Conservation (phyloP, 2,797 vertebrate genomes). For the Falco rusticolus region DNA sequence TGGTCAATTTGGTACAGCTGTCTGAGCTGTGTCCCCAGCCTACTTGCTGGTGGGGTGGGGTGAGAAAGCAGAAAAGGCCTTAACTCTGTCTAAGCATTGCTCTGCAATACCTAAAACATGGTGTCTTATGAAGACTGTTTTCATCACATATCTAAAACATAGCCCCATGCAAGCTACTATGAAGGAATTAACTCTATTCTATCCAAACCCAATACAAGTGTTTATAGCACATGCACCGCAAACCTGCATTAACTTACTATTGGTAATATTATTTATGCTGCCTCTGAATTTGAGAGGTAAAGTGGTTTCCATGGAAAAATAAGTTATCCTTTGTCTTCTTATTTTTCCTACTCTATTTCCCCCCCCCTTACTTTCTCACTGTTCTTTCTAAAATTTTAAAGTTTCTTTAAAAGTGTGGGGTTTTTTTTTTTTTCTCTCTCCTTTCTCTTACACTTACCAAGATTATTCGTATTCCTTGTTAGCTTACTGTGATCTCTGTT, state of each 20-base stretch:
- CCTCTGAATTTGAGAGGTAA: neutral
- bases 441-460: neutral
- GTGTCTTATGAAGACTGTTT: neutral
- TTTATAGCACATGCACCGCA: neutral
- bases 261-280: neutral
- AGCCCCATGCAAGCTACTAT: rapidly evolving
- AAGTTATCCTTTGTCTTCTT: neutral
- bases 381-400: neutral
- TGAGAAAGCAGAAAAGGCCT: neutral
- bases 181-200: neutral
- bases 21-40: neutral
- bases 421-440: neutral
- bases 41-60: rapidly evolving
- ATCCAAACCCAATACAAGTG: neutral
- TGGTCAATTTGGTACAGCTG: neutral
- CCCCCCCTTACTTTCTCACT: neutral
- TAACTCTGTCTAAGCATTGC: neutral
- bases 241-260: neutral
- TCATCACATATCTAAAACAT: neutral
- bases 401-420: neutral
- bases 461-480: neutral
- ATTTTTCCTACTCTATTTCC: neutral
- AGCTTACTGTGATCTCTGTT: neutral
- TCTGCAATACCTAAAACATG: neutral
- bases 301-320: neutral